Evolutionary conservation across 2,888 invertebrate genomes (phyloP).

Genomic region (Atethmia centrago): DNA sequence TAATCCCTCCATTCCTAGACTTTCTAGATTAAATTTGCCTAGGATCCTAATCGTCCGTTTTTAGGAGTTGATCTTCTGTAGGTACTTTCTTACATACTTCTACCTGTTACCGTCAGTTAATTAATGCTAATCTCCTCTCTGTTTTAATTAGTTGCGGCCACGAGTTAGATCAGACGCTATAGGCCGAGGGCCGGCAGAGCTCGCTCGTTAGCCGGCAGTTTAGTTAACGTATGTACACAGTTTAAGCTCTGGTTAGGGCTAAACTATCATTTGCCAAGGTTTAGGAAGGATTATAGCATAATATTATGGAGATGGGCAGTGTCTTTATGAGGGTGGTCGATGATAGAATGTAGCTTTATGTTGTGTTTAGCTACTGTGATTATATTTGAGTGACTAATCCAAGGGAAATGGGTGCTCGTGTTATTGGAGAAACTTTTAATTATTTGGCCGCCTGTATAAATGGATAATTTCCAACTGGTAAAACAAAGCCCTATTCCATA

Average conservation of each 20-base stretch:
- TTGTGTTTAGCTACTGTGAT: not conserved
- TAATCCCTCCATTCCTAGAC: not conserved
- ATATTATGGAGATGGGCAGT: conserved; percentile 34
- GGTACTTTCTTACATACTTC: not conserved
- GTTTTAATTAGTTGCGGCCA: conserved; percentile 55
- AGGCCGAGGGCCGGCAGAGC: conserved; percentile 1
- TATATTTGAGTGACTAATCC: not conserved
- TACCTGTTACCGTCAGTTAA: conserved; percentile 51
- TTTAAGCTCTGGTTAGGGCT: conserved; percentile 25
- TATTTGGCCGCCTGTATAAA: not conserved
- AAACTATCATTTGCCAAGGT: conserved; percentile 27
- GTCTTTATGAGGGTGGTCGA: conserved; percentile 6
- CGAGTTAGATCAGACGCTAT: conserved; percentile 30
- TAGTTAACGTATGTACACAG: conserved; percentile 38
- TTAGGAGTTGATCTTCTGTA: conserved; percentile 21
- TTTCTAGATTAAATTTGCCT: not conserved
- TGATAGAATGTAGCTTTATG: not conserved
- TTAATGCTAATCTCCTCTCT: conserved; percentile 49
- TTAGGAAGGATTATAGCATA: conserved; percentile 28
- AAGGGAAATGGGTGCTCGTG: not conserved
- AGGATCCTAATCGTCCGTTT: not conserved
- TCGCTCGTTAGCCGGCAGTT: conserved; percentile 30
- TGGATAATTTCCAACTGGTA: not conserved
- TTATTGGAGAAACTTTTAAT: not conserved
- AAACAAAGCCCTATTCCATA: not conserved